Evolutionary conservation across 2,797 vertebrate genomes (phyloP).

Genomic region (Enteromius paludinosus): DNA sequence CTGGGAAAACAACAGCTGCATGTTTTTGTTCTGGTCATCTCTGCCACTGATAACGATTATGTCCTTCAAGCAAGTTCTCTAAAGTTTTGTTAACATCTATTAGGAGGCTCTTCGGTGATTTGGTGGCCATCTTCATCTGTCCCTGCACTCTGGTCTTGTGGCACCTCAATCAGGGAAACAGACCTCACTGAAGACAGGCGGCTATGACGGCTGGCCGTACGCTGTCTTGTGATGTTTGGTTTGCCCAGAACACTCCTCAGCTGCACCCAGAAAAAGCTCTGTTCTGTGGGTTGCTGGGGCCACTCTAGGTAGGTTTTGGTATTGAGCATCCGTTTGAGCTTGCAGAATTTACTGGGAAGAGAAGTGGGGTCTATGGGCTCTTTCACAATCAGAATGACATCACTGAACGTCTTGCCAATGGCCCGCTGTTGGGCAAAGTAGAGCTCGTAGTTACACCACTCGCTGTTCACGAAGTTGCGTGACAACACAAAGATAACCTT

Average conservation of each 20-base stretch:
- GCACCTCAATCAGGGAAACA: constrained; percentile 54
- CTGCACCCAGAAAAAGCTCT: constrained; percentile 86
- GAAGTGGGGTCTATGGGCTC: constrained; percentile 80
- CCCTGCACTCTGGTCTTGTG: constrained; percentile 25
- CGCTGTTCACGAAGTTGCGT: constrained; percentile 85
- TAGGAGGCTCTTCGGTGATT: not conserved
- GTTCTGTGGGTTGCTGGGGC: constrained; percentile 79
- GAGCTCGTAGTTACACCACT: constrained; percentile 91
- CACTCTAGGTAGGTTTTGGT: constrained; percentile 88
- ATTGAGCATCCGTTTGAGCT: constrained; percentile 84
- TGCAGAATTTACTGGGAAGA: constrained; percentile 84
- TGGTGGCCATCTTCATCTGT: constrained; percentile 35
- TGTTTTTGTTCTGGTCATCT: not conserved
- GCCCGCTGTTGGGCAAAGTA: constrained; percentile 89
- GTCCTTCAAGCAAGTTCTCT: constrained; percentile 17
- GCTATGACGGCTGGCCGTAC: constrained; percentile 56
- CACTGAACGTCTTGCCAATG: constrained; percentile 80
- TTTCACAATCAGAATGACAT: constrained; percentile 84
- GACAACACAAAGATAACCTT: constrained; percentile 86
- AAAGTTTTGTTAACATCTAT: not conserved
- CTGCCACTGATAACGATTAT: not conserved
- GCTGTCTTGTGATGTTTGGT: constrained; percentile 55
- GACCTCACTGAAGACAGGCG: constrained; percentile 53
- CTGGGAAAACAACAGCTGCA: not conserved
- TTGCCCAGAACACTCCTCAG: constrained; percentile 80